Evolutionary conservation across 2,888 invertebrate genomes (phyloP), one percentile per base, ranked within the genome.

Genomic region (Drosophila lutescens): DNA sequence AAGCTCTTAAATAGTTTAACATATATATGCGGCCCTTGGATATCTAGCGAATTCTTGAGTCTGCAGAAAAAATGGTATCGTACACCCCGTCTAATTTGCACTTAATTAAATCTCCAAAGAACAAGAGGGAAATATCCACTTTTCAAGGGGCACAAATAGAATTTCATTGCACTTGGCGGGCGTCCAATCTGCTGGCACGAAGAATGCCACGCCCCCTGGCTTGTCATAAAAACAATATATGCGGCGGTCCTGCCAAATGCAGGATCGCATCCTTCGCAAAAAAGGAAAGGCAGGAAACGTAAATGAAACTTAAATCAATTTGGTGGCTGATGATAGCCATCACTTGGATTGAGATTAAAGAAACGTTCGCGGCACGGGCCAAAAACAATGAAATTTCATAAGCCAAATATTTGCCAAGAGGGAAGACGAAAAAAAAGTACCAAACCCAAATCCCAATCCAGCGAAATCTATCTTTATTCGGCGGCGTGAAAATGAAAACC

Each of bases 271-370:
- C 50, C 40, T 36, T 47, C 10, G 4, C 4, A 6, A 38, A 36
- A 36, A 36, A 12, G 4, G 41, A 15, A 65, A 5, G 47, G 80
- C 83, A 77, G 83, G 86, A 84, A 84, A 66, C 80, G 73, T 70
- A 86, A 84, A 85, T 78, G 77, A 85, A 85, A 86, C 86, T 80
- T 80, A 84, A 86, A 82, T 85, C 87, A 85, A 85, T 86, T 85
- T 84, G 78, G 67, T 72, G 75, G 60, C 74, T 57, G 69, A 70
- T 78, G 87, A 85, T 85, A 85, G 78, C 69, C 67, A 85, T 86
- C 85, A 65, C 67, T 70, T 70, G 76, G 78, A 85, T 84, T 74
- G 65, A 66, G 82, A 85, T 82, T 76, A 83, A 70, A 68, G 46
- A 34, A 43, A 38, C 38, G 66, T 32, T 49, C 53, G 30, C 38